Evolutionary conservation across 2,113 vertebrate species (phyloP).

Genomic region (Polyodon spathula): DNA sequence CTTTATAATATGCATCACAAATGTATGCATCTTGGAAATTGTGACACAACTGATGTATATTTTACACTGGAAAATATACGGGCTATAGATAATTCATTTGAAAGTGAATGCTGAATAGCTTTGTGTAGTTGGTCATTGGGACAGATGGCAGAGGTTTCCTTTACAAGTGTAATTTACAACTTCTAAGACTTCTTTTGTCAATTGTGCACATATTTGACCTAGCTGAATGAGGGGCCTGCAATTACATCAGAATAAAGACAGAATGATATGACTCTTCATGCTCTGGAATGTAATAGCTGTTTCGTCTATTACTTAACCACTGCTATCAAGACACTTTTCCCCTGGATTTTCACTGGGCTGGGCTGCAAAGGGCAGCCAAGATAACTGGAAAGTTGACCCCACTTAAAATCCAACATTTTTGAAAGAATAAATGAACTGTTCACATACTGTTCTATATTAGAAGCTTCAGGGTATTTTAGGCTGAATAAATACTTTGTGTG

Average conservation of each 20-base stretch:
- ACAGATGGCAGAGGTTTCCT: not conserved
- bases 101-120: conserved; percentile 1
- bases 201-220: not conserved
- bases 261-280: conserved; percentile 36
- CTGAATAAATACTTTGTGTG: not conserved
- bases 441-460: not conserved
- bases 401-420: not conserved
- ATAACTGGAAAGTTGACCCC: not conserved
- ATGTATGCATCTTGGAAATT: not conserved
- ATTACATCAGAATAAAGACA: not conserved
- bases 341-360: conserved; percentile 13
- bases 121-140: not conserved
- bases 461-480: not conserved
- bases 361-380: not conserved
- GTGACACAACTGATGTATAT: not conserved
- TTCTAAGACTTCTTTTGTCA: not conserved
- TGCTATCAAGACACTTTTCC: not conserved
- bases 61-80: not conserved
- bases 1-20: too few species aligned
- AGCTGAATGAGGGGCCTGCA: not conserved
- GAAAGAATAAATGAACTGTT: not conserved
- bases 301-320: conserved; percentile 24
- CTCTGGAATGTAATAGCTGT: conserved; percentile 7
- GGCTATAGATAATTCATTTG: conserved; percentile 1
- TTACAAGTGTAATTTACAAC: not conserved